Percentiles rank a stretch among this genome's conserved stretches.
These are phyloP conservation scores for Cyprinus carpio DNA, from an alignment of 2,113 vertebrate genomes.

Conservation along the genomic window DNA sequence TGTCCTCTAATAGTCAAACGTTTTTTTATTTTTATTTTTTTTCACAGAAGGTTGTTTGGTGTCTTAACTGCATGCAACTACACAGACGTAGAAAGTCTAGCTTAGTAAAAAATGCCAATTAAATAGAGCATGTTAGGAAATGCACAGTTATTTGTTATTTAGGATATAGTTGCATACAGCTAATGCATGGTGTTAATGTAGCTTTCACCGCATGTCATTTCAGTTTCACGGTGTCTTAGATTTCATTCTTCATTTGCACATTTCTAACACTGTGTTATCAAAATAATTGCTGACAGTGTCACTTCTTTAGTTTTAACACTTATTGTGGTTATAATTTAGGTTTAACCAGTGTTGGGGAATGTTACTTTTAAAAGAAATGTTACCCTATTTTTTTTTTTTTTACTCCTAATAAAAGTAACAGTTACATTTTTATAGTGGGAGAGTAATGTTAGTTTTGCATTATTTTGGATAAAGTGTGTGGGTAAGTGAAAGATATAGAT, in stretches of 20 bases:
- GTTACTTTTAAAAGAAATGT: not conserved
- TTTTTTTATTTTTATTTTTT: not conserved
- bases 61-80: slow-evolving; percentile 69
- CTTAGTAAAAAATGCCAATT: not conserved
- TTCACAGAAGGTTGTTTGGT: slow-evolving; percentile 48
- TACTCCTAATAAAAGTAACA: not conserved
- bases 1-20: not conserved
- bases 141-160: not conserved
- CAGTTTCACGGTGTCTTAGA: slow-evolving; percentile 37
- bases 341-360: slow-evolving; percentile 3
- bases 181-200: slow-evolving; percentile 41
- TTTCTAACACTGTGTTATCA: slow-evolving; percentile 7
- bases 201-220: slow-evolving; percentile 53
- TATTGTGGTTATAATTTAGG: not conserved
- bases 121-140: not conserved
- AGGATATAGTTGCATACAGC: slow-evolving; percentile 72
- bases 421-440: not conserved
- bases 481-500: not conserved
- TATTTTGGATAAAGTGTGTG: not conserved
- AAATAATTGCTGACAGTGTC: not conserved
- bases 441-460: not conserved
- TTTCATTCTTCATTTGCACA: slow-evolving; percentile 45
- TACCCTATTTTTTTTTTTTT: not conserved
- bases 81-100: not conserved
- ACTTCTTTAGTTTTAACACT: not conserved